Conservation (phyloP, 2,888 invertebrate genomes). For the Phragmatobia fuliginosa region DNA sequence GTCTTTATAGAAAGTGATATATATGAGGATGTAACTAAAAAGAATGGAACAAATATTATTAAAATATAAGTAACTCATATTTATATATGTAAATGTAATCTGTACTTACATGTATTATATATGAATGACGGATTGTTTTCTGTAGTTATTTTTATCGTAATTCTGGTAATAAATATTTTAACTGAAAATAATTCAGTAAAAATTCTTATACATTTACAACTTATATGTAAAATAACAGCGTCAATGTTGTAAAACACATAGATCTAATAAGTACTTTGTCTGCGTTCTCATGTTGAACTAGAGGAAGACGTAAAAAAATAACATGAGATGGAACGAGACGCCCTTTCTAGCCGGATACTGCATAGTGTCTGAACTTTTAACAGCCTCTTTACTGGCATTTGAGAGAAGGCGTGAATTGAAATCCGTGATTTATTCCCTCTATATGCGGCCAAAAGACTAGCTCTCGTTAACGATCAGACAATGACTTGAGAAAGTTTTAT, state of each 20-base stretch:
- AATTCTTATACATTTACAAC: background rate
- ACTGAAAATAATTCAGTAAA: background rate
- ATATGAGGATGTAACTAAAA: background rate
- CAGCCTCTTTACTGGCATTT: conserved; percentile 70
- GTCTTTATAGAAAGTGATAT: conserved; percentile 1
- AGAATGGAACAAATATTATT: background rate
- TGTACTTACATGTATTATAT: no score
- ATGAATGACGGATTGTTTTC: no score
- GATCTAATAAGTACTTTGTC: background rate
- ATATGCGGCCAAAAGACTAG: conserved; percentile 29
- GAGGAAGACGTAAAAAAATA: background rate
- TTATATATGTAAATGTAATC: no score
- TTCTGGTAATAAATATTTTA: no score
- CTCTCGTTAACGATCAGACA: background rate
- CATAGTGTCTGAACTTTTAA: conserved; percentile 30
- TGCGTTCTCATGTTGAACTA: background rate
- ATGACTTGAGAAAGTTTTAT: conserved; percentile 13
- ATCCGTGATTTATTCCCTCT: conserved; percentile 53
- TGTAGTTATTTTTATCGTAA: background rate
- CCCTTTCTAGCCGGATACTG: background rate
- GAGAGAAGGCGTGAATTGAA: conserved; percentile 71
- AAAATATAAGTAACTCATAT: no score
- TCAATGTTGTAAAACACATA: background rate
- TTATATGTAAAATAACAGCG: background rate
- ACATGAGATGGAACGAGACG: background rate